Conservation (phyloP, 2,113 vertebrate genomes). For the Odontophorus gujanensis region DNA sequence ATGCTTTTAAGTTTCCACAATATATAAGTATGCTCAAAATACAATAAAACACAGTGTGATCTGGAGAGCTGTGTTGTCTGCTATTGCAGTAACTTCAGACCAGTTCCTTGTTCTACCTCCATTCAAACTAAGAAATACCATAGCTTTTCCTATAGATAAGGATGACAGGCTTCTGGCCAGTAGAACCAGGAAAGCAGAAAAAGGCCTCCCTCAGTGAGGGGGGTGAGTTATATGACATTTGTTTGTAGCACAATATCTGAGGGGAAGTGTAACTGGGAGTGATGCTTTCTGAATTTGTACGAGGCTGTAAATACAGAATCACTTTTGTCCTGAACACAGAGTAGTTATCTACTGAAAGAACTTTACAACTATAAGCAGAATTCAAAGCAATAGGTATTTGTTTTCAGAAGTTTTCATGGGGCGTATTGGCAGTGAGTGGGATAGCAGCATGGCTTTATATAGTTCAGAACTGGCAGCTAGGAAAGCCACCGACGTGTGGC, state of each 20-base stretch:
- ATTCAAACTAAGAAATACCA: background rate
- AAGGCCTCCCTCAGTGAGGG: rapidly evolving
- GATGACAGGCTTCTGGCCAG: background rate
- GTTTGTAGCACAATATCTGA: no score
- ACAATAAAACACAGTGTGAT: rapidly evolving
- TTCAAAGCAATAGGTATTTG: background rate
- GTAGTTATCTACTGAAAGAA: background rate
- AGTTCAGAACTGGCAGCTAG: background rate
- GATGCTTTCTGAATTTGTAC: background rate
- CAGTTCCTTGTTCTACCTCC: rapidly evolving
- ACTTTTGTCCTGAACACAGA: rapidly evolving
- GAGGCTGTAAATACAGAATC: background rate
- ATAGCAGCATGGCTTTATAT: background rate
- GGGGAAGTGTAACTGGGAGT: background rate
- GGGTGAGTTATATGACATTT: background rate
- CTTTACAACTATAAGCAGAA: background rate
- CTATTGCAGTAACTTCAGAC: background rate
- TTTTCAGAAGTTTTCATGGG: background rate
- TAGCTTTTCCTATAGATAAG: rapidly evolving
- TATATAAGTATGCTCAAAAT: background rate
- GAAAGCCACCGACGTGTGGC: background rate
- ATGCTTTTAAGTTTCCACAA: background rate
- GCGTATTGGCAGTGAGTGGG: background rate
- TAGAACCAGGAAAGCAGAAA: rapidly evolving
- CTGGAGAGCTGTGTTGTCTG: background rate